Evolutionary conservation across 2,888 invertebrate species (phyloP).

Genomic region (Boloria selene): DNA sequence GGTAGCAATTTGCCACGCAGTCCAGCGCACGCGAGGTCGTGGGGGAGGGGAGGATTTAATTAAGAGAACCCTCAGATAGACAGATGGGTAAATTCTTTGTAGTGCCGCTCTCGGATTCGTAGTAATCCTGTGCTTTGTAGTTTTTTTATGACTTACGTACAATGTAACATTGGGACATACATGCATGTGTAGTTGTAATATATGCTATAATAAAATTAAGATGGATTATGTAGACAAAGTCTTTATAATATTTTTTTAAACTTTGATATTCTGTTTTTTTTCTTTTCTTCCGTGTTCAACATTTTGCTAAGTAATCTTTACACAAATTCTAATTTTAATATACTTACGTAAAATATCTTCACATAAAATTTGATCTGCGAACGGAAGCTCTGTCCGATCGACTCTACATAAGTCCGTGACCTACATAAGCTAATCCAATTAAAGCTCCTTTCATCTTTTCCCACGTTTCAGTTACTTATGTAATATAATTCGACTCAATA

Average conservation of each 20-base stretch:
- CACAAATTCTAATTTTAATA: too few relatives aligned
- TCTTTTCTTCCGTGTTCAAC: too few relatives aligned
- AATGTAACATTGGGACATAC: too few relatives aligned
- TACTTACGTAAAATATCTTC: background rate
- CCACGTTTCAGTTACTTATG: too few relatives aligned
- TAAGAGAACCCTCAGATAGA: conserved; percentile 40
- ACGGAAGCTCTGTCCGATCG: too few relatives aligned
- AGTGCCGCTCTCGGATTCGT: conserved; percentile 29
- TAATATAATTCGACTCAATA: too few relatives aligned
- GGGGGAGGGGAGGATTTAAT: conserved; percentile 30
- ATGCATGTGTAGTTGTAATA: background rate
- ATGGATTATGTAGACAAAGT: background rate
- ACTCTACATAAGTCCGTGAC: too few relatives aligned
- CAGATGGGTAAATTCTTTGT: conserved; percentile 37
- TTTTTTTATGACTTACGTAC: conserved; percentile 16
- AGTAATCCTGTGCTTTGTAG: conserved; percentile 14
- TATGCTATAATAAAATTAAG: background rate
- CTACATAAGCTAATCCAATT: too few relatives aligned
- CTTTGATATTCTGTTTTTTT: too few relatives aligned
- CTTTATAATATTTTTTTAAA: background rate
- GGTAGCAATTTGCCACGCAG: conserved; percentile 47
- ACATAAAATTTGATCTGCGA: too few relatives aligned
- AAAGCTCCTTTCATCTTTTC: too few relatives aligned
- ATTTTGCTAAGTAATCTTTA: too few relatives aligned
- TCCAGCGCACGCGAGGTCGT: conserved; percentile 36